phyloP scores from a whole-genome alignment of 2,113 vertebrate genomes.

The Dromaius novaehollandiae region DNA sequence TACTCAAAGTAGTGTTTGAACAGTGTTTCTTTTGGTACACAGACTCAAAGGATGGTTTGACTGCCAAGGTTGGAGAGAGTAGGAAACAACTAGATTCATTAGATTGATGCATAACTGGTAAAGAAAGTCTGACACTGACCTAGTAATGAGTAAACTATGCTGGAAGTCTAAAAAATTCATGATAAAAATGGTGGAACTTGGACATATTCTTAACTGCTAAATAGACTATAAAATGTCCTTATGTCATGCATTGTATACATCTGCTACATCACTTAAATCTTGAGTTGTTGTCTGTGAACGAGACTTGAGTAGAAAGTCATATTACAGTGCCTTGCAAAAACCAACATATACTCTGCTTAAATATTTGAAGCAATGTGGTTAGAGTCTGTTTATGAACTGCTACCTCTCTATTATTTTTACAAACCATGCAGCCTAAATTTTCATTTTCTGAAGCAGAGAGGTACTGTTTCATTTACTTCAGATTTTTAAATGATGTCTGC shows the following conservation, averaged over 20 bases:
- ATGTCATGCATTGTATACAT: background rate
- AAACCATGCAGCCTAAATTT: background rate
- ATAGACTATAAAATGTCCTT: background rate
- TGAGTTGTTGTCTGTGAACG: background rate
- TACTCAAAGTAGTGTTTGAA: background rate
- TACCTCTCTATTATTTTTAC: constrained; percentile 14
- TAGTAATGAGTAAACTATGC: background rate
- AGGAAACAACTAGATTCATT: background rate
- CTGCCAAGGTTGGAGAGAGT: background rate
- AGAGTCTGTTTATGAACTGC: constrained; percentile 16
- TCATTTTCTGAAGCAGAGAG: constrained; percentile 11
- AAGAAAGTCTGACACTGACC: background rate
- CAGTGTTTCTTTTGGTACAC: background rate
- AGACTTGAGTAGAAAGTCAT: background rate
- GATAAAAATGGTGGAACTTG: background rate
- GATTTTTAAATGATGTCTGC: constrained; percentile 39
- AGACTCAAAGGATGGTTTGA: background rate
- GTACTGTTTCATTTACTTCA: constrained; percentile 13
- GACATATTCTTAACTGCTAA: background rate
- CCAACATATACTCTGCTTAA: background rate
- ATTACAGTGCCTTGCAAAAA: background rate
- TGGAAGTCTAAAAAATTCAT: background rate
- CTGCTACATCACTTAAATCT: background rate
- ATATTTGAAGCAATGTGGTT: background rate
- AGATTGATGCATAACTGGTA: background rate